phyloP scores from a whole-genome alignment of 2,888 invertebrate species.

The Meiosimyza decipiens region DNA sequence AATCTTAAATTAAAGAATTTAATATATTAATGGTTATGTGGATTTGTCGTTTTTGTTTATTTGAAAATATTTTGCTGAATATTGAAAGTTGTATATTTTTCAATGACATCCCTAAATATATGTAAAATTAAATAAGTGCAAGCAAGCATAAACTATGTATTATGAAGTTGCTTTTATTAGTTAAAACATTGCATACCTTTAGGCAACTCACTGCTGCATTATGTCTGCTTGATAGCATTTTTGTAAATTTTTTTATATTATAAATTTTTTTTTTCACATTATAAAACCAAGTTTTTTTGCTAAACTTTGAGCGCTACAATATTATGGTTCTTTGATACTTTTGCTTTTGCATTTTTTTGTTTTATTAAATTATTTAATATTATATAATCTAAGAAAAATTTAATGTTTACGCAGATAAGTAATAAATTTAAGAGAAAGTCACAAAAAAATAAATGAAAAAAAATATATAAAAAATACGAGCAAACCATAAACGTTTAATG shows the following conservation, averaged over 20 bases:
- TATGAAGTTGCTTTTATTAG: no score
- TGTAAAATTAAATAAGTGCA: no score
- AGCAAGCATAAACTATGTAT: no score
- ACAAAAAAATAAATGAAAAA: conserved; percentile 36
- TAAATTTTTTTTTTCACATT: background rate
- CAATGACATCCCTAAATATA: no score
- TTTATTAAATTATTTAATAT: background rate
- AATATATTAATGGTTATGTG: no score
- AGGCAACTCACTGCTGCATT: no score
- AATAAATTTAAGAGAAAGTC: conserved; percentile 28
- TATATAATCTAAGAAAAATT: conserved; percentile 14
- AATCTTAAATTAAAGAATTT: no score
- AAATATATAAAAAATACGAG: conserved; percentile 14
- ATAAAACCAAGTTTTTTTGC: background rate
- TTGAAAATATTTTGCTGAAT: no score
- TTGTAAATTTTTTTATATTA: background rate
- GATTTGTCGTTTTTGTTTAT: no score
- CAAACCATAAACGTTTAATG: background rate
- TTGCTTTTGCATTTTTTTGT: background rate
- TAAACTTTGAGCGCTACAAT: no score
- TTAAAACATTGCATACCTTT: no score
- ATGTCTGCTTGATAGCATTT: background rate
- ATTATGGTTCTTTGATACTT: background rate
- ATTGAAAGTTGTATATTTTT: no score
- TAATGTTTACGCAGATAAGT: conserved; percentile 22